Base-by-base conservation (phyloP, 2,888 invertebrate species). In the Chrysolina americana region DNA sequence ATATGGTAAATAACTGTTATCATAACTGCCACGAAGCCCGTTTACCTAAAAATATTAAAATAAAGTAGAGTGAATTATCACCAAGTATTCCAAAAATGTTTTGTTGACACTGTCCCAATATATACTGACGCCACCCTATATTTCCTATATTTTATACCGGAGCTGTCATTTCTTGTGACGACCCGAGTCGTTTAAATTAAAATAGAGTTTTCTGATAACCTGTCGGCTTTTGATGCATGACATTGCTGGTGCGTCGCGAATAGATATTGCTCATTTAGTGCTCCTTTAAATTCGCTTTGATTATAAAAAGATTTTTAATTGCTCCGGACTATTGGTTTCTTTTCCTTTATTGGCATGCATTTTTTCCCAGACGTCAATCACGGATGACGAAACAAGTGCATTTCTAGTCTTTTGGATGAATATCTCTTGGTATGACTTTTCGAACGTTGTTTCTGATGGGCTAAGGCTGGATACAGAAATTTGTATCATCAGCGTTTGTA, bases 231-330 rank as follows among this genome's bases (percentile, higher is more conserved):
- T 85, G 86, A 85, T 85, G 83, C 85, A 85, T 84, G 83, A 78
- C 84, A 83, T 78, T 77, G 81, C 80, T 75, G 76, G 78, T 81
- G 83, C 84, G 83, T 59, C 76, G 78, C 76, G 87, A 85, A 87
- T 87, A 87, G 86, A 87, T 87, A 87, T 87, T 85, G 86, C 87
- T 86, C 85, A 86, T 87, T 87, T 86, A 78, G 80, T 80, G 76
- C 82, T 82, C 79, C 78, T 86, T 85, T 82, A 84, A 85, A 86
- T 86, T 85, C 85, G 82, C 85, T 83, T 85, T 86, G 86, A 87
- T 87, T 87, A 87, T 85, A 86, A 86, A 86, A 87, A 86, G 85
- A 87, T 86, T 87, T 87, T 87, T 87, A 87, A 87, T 87, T 87
- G 87, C 85, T 83, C 83, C 75, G 68, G 81, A 84, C 85, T 86